phyloP scores from a whole-genome alignment of 2,113 vertebrate genomes.

The Rhabdomys dilectus region DNA sequence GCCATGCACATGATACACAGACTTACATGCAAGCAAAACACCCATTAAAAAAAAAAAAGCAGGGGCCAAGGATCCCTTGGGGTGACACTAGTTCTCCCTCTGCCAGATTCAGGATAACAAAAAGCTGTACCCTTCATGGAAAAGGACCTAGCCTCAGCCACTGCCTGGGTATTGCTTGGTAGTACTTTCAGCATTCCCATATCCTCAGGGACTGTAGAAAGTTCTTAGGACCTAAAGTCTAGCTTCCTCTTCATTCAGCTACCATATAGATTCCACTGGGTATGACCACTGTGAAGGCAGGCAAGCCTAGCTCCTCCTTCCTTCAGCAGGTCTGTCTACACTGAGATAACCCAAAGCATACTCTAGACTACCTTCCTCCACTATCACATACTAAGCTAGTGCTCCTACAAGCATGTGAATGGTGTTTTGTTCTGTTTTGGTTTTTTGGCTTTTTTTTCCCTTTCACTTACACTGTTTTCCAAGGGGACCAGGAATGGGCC shows the following conservation, averaged over 20 bases:
- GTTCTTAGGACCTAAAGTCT: not conserved
- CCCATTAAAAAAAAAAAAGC: not conserved
- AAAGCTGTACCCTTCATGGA: not conserved
- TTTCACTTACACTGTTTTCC: not conserved
- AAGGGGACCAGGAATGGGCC: not conserved
- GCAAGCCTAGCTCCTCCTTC: not conserved
- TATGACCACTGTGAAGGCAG: not conserved
- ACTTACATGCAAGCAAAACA: not conserved
- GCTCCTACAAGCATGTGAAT: not conserved
- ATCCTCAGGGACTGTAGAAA: not conserved
- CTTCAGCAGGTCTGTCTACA: not conserved
- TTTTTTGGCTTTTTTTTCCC: not conserved
- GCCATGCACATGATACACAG: not conserved
- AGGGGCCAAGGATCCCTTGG: not conserved
- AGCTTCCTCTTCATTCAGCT: not conserved
- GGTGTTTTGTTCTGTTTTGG: no score
- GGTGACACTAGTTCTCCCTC: not conserved
- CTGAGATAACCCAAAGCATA: not conserved
- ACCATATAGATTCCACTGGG: not conserved
- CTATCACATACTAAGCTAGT: not conserved
- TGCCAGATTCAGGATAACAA: not conserved
- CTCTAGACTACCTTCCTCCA: not conserved
- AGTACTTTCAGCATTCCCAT: not conserved
- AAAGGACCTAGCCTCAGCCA: no score
- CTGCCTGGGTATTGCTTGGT: rapidly evolving